A percentile compares a stretch with the other conserved stretches of the same genome.
These are phyloP conservation scores for Polypterus bichir DNA, from an alignment of 2,113 vertebrate genomes.

Conservation along the genomic window DNA sequence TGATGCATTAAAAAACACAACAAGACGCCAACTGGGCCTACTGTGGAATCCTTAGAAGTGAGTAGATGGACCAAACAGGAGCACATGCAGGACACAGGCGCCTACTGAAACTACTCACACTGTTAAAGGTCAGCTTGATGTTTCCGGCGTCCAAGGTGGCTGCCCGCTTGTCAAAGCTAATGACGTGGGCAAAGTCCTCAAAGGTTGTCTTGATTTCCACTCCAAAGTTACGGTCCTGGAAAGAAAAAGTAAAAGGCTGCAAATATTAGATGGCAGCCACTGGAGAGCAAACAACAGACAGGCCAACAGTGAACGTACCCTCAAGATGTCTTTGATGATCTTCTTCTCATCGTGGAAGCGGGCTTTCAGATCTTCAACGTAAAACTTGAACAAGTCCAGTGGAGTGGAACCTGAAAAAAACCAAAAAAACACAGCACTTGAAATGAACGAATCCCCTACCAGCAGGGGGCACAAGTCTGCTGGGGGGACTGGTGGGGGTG, in stretches of 20 bases:
- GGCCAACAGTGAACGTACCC: slow-evolving; percentile 27
- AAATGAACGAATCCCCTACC: too few species aligned
- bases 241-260: background rate
- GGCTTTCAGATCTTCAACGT: slow-evolving; percentile 54
- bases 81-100: too few species aligned
- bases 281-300: background rate
- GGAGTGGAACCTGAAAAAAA: slow-evolving; percentile 42
- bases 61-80: too few species aligned
- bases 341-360: slow-evolving; percentile 57
- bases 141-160: slow-evolving; percentile 54
- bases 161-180: slow-evolving; percentile 57
- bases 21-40: too few species aligned
- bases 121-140: slow-evolving; percentile 57
- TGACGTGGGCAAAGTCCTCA: slow-evolving; percentile 53
- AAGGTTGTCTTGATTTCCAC: slow-evolving; percentile 54
- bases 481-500: background rate
- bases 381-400: slow-evolving; percentile 53
- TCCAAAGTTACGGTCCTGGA: slow-evolving; percentile 47
- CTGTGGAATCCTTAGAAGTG: too few species aligned
- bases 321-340: slow-evolving; percentile 55
- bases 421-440: background rate
- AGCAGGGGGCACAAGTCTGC: too few species aligned
- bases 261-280: background rate
- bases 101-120: slow-evolving; percentile 32
- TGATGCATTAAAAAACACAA: too few species aligned